These are phyloP conservation scores for Xiphophorus maculatus DNA, from an alignment of 2,113 vertebrate genomes.

Conservation along the genomic window DNA sequence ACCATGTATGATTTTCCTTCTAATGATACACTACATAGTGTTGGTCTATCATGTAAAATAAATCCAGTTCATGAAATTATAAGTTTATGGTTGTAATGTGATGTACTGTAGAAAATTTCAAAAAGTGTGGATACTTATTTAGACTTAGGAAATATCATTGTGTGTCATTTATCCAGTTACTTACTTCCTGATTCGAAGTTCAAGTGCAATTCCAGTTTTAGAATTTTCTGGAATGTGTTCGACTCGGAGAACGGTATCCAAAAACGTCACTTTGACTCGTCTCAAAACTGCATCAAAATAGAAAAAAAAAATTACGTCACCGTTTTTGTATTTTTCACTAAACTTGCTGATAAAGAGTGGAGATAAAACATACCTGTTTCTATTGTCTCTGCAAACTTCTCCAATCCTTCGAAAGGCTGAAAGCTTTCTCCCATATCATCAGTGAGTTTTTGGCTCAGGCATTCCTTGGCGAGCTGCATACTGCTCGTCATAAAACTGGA, in stretches of 20 bases:
- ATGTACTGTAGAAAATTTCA: background rate
- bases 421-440: constrained; percentile 95
- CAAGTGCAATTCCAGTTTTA: constrained; percentile 94
- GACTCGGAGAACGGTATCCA: constrained; percentile 93
- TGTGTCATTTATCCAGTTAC: constrained; percentile 23
- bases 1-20: background rate
- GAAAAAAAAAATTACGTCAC: background rate
- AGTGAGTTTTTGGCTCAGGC: constrained; percentile 94
- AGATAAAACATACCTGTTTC: constrained; percentile 85
- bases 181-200: constrained; percentile 93
- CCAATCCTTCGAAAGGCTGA: constrained; percentile 95
- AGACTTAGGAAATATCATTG: background rate
- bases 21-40: background rate
- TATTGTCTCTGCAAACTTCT: constrained; percentile 98
- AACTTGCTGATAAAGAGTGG: background rate
- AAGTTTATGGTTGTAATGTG: background rate
- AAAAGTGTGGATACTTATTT: background rate
- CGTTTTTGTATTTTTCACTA: background rate
- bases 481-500: constrained; percentile 99
- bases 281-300: constrained; percentile 85
- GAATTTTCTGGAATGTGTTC: constrained; percentile 96
- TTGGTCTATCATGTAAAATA: background rate
- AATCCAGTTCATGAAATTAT: background rate
- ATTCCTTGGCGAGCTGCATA: constrained; percentile 97
- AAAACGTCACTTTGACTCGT: constrained; percentile 95